phyloP scores from a whole-genome alignment of 1,140 invertebrate genomes.

The Semibalanus balanoides region DNA sequence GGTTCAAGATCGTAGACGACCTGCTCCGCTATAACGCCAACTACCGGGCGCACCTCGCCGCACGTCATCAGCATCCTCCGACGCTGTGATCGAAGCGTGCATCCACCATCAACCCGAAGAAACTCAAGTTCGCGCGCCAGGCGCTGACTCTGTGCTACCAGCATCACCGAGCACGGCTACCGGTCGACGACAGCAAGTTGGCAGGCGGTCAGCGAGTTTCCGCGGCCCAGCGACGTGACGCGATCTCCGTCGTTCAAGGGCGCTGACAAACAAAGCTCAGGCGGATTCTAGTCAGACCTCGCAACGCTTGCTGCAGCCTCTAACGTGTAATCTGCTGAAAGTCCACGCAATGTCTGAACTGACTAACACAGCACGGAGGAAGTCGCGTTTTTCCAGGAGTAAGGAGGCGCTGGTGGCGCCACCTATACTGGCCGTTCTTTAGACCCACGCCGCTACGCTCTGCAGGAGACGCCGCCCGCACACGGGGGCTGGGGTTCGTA shows the following conservation, averaged over 20 bases:
- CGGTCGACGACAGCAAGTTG: conserved; percentile 7
- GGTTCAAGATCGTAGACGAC: conserved; percentile 20
- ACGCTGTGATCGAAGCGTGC: background rate
- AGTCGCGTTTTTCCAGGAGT: conserved; percentile 13
- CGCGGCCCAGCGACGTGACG: conserved; percentile 16
- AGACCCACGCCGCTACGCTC: conserved; percentile 10
- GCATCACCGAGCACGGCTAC: conserved; percentile 10
- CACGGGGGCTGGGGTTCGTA: conserved; percentile 17
- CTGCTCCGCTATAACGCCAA: conserved; percentile 14
- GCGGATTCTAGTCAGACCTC: conserved; percentile 13
- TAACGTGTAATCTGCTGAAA: conserved; percentile 15
- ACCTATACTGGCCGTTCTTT: conserved; percentile 14
- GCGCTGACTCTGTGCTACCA: conserved; percentile 9
- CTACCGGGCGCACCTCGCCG: conserved; percentile 12
- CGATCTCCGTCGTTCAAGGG: conserved; percentile 17
- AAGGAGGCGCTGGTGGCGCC: conserved; percentile 11
- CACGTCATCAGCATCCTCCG: conserved; percentile 11
- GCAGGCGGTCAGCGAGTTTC: conserved; percentile 6
- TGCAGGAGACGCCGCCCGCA: conserved; percentile 16
- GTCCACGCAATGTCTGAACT: conserved; percentile 10
- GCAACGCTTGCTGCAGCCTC: conserved; percentile 13
- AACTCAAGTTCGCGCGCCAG: conserved; percentile 9
- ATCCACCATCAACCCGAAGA: conserved; percentile 12
- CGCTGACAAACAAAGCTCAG: conserved; percentile 12
- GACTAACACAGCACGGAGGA: conserved; percentile 15